Evolutionary conservation across 2,113 vertebrate species (phyloP), one percentile per base, ranked within the genome.

Genomic region (Caranx ignobilis): DNA sequence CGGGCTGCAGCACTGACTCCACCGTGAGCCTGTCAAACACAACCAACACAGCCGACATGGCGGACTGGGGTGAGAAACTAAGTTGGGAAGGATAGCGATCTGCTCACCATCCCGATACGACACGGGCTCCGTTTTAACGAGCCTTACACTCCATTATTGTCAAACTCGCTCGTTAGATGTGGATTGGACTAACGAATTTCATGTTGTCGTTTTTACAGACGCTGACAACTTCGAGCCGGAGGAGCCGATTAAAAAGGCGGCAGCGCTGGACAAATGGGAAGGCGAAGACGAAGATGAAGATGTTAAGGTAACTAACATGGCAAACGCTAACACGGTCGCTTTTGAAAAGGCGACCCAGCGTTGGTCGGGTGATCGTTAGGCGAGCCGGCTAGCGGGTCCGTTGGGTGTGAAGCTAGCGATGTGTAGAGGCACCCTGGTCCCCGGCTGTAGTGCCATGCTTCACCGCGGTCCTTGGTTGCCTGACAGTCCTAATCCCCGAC

Each of bases 281-380:
- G 97, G 96, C 90, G 97, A 97, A 79, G 97, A 97, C 92, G 96
- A 97, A 84, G 97, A 97, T 0, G 97, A 97, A 65, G 96, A 97
- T 10, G 95, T 97, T 90, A 97, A 97, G 96, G 97, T 97, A 91
- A n/a, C 18, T 3, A 32, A 43, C 7, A 3, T 6, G 55, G 37
- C 37, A 11, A n/a, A 21, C 37, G 10, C 12, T 55, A 3, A 6
- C 32, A 35, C 8, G 3, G 19, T n/a, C 0, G 10, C 32, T n/a
- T 13, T 2, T 59, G 43, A 2, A 11, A 26, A 18, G 6, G 4
- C 1, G 41, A 26, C 26, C 1, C 4, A 6, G 1, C 5, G 32
- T 39, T 5, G 73, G 39, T 50, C 6, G 6, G 32, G 26, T 47
- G 1, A 45, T 1, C 13, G 41, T 26, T 68, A 3, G 3, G 0